Conservation (phyloP, 2,797 vertebrate species). For the Leptodactylus fallax region DNA sequence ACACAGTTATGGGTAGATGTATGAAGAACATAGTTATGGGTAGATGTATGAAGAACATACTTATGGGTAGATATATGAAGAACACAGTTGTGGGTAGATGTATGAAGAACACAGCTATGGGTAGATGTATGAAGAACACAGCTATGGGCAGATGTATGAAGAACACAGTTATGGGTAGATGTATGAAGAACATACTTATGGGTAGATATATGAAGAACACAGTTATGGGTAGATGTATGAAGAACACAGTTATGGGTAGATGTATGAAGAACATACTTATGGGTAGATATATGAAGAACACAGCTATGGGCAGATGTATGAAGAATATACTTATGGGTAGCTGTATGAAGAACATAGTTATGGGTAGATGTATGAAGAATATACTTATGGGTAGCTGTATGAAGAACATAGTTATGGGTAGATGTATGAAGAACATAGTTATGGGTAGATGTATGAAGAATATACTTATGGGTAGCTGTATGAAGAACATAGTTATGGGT, state of each 20-base stretch:
- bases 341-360: too few relatives aligned
- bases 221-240: neutral
- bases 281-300: neutral
- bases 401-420: neutral
- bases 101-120: neutral
- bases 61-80: neutral
- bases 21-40: neutral
- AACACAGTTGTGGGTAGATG: neutral
- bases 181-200: neutral
- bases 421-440: neutral
- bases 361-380: neutral
- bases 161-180: neutral
- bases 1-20: neutral
- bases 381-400: neutral
- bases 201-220: neutral
- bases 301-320: neutral
- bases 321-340: neutral
- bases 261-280: neutral
- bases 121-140: neutral
- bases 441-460: neutral
- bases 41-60: neutral
- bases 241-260: neutral
- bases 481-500: neutral
- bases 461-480: neutral
- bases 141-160: neutral